phyloP scores from a whole-genome alignment of 2,888 invertebrate species.

The Phengaris alcon region DNA sequence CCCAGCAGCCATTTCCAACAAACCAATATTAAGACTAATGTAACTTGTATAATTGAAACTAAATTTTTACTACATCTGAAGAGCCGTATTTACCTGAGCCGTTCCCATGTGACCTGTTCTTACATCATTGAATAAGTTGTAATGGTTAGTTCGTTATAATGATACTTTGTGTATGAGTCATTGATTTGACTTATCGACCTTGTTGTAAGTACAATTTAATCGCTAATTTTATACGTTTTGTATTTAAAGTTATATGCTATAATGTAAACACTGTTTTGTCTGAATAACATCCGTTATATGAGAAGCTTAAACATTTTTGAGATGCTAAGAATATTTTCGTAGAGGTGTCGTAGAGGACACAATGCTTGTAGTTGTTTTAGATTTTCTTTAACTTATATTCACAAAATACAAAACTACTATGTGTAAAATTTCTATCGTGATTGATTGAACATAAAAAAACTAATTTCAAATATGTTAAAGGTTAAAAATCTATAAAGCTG shows the following conservation, averaged over 20 bases:
- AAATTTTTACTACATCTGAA: slow-evolving; percentile 5
- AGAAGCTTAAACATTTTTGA: not conserved
- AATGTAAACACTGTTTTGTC: not conserved
- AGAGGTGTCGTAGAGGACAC: not conserved
- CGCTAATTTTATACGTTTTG: not conserved
- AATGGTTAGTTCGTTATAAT: slow-evolving; percentile 6
- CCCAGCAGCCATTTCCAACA: too few species aligned
- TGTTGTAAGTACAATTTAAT: slow-evolving; percentile 19
- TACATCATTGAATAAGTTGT: slow-evolving; percentile 23
- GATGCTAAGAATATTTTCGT: not conserved
- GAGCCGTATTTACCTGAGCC: not conserved
- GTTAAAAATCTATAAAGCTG: too few species aligned
- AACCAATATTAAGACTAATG: not conserved
- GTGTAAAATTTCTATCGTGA: too few species aligned
- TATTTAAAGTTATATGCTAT: not conserved
- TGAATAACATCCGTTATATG: not conserved
- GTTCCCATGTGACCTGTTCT: slow-evolving; percentile 8
- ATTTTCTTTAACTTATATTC: too few species aligned
- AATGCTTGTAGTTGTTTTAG: too few species aligned
- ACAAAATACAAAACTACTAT: too few species aligned
- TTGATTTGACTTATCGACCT: slow-evolving; percentile 19
- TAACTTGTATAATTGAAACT: not conserved
- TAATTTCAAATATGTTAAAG: too few species aligned
- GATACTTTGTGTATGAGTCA: slow-evolving; percentile 12
- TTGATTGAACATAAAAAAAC: too few species aligned